These are phyloP conservation scores for Matsumurasca onukii DNA, from an alignment of 1,140 invertebrate species.

Conservation along the genomic window DNA sequence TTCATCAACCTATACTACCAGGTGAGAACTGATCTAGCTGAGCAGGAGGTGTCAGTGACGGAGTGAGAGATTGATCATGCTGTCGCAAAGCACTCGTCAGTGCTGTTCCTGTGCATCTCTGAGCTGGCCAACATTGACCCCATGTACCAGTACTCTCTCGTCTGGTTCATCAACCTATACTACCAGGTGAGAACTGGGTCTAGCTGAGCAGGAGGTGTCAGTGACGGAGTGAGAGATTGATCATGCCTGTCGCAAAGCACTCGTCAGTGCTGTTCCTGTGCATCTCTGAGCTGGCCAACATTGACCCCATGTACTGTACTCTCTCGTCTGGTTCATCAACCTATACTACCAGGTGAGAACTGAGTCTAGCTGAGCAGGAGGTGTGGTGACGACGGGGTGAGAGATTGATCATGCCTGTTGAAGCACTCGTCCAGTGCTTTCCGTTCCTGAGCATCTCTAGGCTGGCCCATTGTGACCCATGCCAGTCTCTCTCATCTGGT, in stretches of 20 bases:
- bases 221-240: constrained; percentile 81
- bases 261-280: constrained; percentile 91
- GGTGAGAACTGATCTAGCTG: constrained; percentile 75
- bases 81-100: constrained; percentile 83
- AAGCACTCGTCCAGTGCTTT: no score
- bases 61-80: constrained; percentile 81
- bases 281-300: constrained; percentile 83
- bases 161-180: constrained; percentile 92
- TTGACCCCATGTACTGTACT: constrained; percentile 86
- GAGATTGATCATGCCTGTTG: no score
- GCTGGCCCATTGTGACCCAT: no score
- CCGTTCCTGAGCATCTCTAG: no score
- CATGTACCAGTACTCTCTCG: constrained; percentile 52
- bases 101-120: constrained; percentile 93
- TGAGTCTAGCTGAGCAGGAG: no score
- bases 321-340: no score
- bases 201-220: constrained; percentile 75
- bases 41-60: constrained; percentile 75
- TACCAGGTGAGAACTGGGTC: constrained; percentile 59
- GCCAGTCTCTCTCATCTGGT: no score
- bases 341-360: no score
- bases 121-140: constrained; percentile 67
- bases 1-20: constrained; percentile 86
- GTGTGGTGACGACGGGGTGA: no score
- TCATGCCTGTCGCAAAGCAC: constrained; percentile 84